Conservation (phyloP, 1,140 invertebrate species). For the Lepeophtheirus salmonis region DNA sequence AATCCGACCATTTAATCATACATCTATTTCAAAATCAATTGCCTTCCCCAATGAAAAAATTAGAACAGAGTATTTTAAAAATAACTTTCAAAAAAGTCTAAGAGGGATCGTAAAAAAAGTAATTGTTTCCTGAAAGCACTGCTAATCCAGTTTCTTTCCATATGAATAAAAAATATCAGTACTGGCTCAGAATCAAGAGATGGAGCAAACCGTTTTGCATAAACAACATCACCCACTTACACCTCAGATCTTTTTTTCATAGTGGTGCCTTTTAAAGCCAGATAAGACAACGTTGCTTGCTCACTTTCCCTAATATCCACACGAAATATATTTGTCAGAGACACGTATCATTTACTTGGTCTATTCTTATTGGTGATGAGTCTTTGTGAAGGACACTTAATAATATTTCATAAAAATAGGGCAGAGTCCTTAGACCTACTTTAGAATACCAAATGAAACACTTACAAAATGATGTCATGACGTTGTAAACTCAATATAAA, state of each 20-base stretch:
- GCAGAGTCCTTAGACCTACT: too few species aligned
- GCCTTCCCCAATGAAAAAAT: constrained; percentile 51
- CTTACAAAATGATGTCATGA: too few species aligned
- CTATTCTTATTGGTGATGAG: too few species aligned
- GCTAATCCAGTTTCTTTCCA: constrained; percentile 63
- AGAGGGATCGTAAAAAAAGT: constrained; percentile 40
- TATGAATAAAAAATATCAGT: constrained; percentile 66
- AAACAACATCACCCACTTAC: constrained; percentile 2
- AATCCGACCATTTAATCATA: constrained; percentile 80
- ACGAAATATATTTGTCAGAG: constrained; percentile 47
- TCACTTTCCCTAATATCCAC: constrained; percentile 69
- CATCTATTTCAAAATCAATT: constrained; percentile 63
- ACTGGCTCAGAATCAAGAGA: constrained; percentile 83
- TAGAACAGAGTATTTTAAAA: constrained; percentile 50
- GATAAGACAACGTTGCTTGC: constrained; percentile 56
- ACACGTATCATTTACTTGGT: too few species aligned
- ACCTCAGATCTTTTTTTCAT: constrained; percentile 76
- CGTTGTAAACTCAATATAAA: too few species aligned
- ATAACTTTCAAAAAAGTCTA: constrained; percentile 45
- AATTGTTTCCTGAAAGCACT: constrained; percentile 50
- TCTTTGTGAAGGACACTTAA: too few species aligned
- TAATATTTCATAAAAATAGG: too few species aligned
- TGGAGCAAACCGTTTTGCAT: constrained; percentile 42
- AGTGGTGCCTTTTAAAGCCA: constrained; percentile 77
- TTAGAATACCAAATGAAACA: too few species aligned